Base-by-base conservation (phyloP, 1,140 invertebrate species). In the Pantala flavescens region DNA sequence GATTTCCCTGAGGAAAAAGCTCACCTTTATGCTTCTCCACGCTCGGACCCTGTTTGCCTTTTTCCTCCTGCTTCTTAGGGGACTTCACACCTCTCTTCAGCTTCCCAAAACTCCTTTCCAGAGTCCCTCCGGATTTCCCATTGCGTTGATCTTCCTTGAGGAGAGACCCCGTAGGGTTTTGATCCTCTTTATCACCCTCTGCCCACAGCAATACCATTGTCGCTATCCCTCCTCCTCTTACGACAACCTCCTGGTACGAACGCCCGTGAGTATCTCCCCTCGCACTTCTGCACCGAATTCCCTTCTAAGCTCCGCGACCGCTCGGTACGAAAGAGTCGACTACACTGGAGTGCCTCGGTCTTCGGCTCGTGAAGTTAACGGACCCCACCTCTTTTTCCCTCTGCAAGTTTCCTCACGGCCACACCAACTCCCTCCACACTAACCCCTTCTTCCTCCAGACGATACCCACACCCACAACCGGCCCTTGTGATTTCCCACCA, bases 1-100 rank as follows among this genome's bases (percentile, higher is more conserved):
- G 28, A 36, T 36, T 36, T 36, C 28, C 28, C 9, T 36, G 3
- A 5, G 28, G 28, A 9, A 36, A n/a, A 36, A 36, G 28, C 49
- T 63, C 49, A 63, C 49, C 49, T 63, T 63, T 63, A 63, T 19
- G 49, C 49, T 63, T 63, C 49, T 63, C 49, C 49, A 63, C 49
- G 49, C 14, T 21, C 14, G 16, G 14, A 5, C 16, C 16, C 16
- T 21, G 16, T 63, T 63, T 21, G 49, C 49, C 12, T 16, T 5
- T 21, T 21, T 63, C 49, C 49, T 63, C 49, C 16, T 16, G 14
- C 12, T 63, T 63, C 49, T 63, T 63, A 3, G 49, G 16, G 5
- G 49, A 16, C 12, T 63, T 63, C 49, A 16, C 49, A 14, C 49
- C 12, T 14, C 49, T 63, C 12, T 21, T 63, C 49, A 63, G 12